Evolutionary conservation across 2,113 vertebrate genomes (phyloP), one percentile per base, ranked within the genome.

Genomic region (Pluvialis apricaria): DNA sequence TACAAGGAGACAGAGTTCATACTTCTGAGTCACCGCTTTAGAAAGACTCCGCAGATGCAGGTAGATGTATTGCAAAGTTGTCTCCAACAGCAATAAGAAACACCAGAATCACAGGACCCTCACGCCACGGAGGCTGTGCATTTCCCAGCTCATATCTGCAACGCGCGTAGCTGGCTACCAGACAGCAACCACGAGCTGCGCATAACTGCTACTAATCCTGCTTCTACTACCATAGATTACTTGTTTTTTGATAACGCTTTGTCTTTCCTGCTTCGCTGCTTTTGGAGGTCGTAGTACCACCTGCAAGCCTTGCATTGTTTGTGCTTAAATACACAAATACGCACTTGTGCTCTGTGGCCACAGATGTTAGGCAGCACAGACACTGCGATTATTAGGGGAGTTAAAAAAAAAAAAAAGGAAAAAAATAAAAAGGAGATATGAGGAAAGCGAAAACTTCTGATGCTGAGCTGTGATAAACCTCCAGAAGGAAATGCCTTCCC

Each of bases 11-110:
- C 24, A 22, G 24, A 34, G 26, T 36, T 88, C 62, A 70, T 82
- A 40, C 51, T 82, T 94, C 71, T 91, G 91, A 96, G 89, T 94
- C 96, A 96, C 71, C 5, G 47, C 78, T 87, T 72, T 62, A 6
- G 2, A 72, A 83, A 94, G 44, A 44, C 32, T 66, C 64, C 2
- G 15, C 60, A 70, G 70, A 80, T n/a, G 55, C 40, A 90, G 78
- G 86, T 15, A 95, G 91, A 94, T 92, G 91, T 92, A 92, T 65
- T 89, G 73, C 68, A 42, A 93, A 94, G 61, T 52, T 82, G 54
- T 70, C n/a, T 85, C 45, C 70, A 79, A 65, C 22, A 85, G 34
- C 68, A 69, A 3, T 16, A 24, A 66, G 45, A 49, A 69, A 85
- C 12, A 79, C 1, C 21, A 54, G 4, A 58, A 61, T 29, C 34